Percentiles rank a stretch among this genome's conserved stretches.
phyloP scores from a whole-genome alignment of 2,888 invertebrate species.

The Mythimna albipuncta region DNA sequence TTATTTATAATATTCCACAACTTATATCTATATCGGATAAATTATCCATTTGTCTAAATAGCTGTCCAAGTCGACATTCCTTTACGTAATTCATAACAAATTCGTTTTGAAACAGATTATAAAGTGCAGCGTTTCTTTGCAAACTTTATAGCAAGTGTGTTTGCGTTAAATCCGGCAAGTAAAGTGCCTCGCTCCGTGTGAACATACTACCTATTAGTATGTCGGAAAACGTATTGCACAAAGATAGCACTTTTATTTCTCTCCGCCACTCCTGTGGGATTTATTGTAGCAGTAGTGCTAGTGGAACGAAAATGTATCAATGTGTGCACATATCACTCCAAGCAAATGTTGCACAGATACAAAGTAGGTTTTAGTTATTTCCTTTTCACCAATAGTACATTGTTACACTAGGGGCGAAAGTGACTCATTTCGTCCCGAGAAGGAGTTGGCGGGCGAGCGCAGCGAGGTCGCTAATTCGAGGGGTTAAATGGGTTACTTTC shows the following conservation, averaged over 20 bases:
- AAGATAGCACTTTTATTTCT: slow-evolving; percentile 81
- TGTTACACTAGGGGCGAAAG: too few species aligned
- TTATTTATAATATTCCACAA: too few species aligned
- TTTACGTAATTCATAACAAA: slow-evolving; percentile 32
- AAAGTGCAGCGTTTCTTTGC: slow-evolving; percentile 67
- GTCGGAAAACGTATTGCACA: slow-evolving; percentile 76
- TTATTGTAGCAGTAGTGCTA: slow-evolving; percentile 69
- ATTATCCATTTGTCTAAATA: slow-evolving; percentile 15
- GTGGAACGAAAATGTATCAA: slow-evolving; percentile 69
- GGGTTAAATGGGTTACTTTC: too few species aligned
- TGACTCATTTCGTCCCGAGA: too few species aligned
- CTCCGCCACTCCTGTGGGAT: slow-evolving; percentile 71
- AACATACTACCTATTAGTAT: slow-evolving; percentile 72
- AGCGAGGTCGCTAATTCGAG: too few species aligned
- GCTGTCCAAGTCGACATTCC: slow-evolving; percentile 16
- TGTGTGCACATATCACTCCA: slow-evolving; percentile 49
- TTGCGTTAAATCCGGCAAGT: slow-evolving; percentile 72
- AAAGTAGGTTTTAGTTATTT: slow-evolving; percentile 9
- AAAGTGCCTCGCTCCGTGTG: slow-evolving; percentile 64
- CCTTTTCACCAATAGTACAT: not conserved
- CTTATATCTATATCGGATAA: too few species aligned
- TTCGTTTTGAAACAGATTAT: slow-evolving; percentile 49
- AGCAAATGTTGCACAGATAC: slow-evolving; percentile 27
- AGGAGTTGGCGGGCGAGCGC: too few species aligned
- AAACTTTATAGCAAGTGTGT: slow-evolving; percentile 70